Evolutionary conservation across 2,797 vertebrate species (phyloP).

Genomic region (Eulemur rubriventer): DNA sequence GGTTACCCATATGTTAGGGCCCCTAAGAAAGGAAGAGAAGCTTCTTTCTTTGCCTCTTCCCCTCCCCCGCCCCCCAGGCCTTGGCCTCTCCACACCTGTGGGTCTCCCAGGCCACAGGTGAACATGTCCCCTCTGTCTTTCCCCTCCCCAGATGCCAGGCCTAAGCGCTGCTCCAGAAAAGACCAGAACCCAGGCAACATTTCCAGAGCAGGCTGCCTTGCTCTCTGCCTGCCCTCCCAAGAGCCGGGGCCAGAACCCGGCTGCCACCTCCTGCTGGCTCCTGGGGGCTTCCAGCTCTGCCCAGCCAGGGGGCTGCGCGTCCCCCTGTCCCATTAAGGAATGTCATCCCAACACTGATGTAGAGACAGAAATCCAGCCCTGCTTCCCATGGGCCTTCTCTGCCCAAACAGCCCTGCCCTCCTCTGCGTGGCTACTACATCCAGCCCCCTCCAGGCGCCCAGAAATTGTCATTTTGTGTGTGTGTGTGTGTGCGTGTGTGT

Average conservation of each 20-base stretch:
- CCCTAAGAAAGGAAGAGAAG: slow-evolving; percentile 68
- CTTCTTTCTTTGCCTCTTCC: neutral
- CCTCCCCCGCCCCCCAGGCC: neutral
- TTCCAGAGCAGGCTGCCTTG: neutral
- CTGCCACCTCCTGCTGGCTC: neutral
- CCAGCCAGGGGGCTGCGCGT: fast-evolving
- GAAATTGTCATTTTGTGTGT: slow-evolving; percentile 60
- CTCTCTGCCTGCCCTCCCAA: neutral
- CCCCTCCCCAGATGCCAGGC: neutral
- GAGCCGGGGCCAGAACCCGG: neutral
- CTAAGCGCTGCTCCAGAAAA: neutral
- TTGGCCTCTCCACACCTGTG: neutral
- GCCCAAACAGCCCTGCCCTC: neutral
- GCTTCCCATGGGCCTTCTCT: neutral
- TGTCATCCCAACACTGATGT: neutral
- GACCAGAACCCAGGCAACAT: neutral
- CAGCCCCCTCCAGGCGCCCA: slow-evolving; percentile 39
- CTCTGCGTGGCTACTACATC: neutral
- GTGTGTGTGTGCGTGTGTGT: slow-evolving; percentile 57
- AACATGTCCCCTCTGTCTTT: neutral
- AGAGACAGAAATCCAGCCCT: neutral
- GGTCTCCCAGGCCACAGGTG: neutral
- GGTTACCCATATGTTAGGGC: slow-evolving; percentile 78
- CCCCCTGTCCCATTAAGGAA: neutral
- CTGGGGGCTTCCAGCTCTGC: neutral